Conservation (phyloP, 2,797 vertebrate species). For the Atherinosoma microstoma region DNA sequence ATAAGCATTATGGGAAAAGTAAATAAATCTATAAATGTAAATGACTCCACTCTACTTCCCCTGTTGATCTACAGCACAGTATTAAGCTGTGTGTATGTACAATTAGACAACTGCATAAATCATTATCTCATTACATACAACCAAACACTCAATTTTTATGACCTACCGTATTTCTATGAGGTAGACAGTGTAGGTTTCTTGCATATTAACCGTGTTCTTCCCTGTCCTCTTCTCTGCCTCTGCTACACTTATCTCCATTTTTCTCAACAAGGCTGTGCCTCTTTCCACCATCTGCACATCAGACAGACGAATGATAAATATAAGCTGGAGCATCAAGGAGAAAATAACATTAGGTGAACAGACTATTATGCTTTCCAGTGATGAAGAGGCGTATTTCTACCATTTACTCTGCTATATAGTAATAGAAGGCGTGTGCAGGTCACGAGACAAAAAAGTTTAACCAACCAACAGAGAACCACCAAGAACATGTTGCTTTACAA, state of each 20-base stretch:
- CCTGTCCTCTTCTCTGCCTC: constrained; percentile 97
- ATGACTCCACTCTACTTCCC: not conserved
- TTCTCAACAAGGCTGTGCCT: constrained; percentile 85
- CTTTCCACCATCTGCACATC: constrained; percentile 85
- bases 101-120: not conserved
- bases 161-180: constrained; percentile 94
- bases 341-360: too few relatives aligned
- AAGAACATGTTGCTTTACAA: not conserved
- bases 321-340: not conserved
- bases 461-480: not conserved
- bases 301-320: not conserved
- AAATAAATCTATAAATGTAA: not conserved
- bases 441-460: constrained; percentile 20
- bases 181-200: constrained; percentile 97
- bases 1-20: not conserved
- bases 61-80: not conserved
- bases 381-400: too few relatives aligned
- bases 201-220: constrained; percentile 95
- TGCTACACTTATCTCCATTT: constrained; percentile 93
- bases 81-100: not conserved
- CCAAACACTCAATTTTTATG: not conserved
- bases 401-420: not conserved
- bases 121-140: not conserved
- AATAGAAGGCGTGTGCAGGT: constrained; percentile 20
- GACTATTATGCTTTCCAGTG: too few relatives aligned